Evolutionary conservation across 2,888 invertebrate species (phyloP), one percentile per base, ranked within the genome.

Genomic region (Selenia dentaria): DNA sequence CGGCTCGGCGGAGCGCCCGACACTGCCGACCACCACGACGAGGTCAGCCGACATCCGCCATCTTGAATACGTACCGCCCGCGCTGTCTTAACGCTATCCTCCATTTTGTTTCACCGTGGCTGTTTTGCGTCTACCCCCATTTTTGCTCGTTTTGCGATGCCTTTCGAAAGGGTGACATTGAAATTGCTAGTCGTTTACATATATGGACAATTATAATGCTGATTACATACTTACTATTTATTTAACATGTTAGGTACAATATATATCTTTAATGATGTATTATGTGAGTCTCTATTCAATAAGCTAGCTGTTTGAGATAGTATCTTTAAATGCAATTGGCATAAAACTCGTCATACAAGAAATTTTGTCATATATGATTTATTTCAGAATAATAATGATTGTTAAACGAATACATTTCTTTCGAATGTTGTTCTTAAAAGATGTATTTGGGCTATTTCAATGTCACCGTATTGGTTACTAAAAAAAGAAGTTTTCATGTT

Each of bases 1-100:
- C 92, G 95, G 51, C 92, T 94, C 62, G 94, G 94, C 25, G 25
- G 10, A 1, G 2, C 25, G 10, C 25, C 10, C 10, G 25, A 25
- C 10, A 57, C 93, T 79, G 91, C 92, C 53, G 95, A 94, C 70
- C 94, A 94, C 67, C 93, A 93, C 70, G 96, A 96, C 67, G 96
- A 96, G 92, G 94, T 94, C 92, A 86, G 79, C 67, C 54, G 28
- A 40, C 37, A n/a, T 27, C 39, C 18, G 16, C 22, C 24, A 9
- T 9, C 37, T 24, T 6, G 2, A 26, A 16, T 16, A n/a, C n/a
- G n/a, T n/a, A 14, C 29, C 9, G 6, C 8, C 22, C 16, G 25
- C 16, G 25, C 9, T 2, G 13, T n/a, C 25, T 31, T 31, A 16
- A 22, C 22, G 4, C 5, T 5, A 18, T 5, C 18, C 18, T 4